A percentile compares a stretch with the other conserved stretches of the same genome.
These are phyloP conservation scores for Ia io DNA, from an alignment of 2,113 vertebrate species.

Conservation along the genomic window DNA sequence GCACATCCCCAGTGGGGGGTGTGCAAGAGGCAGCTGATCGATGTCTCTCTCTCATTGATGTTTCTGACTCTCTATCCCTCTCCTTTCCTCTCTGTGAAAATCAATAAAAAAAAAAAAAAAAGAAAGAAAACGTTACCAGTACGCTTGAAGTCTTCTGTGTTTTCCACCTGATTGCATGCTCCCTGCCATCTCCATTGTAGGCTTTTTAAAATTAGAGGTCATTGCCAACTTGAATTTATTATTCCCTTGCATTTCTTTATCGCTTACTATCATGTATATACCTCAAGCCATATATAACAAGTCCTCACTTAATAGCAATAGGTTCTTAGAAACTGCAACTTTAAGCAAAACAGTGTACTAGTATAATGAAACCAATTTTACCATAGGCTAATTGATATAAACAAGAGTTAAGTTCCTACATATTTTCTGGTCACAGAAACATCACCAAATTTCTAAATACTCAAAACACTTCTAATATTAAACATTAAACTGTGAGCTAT, in stretches of 20 bases:
- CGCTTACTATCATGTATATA: background rate
- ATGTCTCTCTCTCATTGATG: too few species aligned
- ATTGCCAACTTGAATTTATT: background rate
- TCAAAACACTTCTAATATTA: background rate
- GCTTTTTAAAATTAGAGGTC: background rate
- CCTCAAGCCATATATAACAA: background rate
- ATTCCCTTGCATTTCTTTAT: slow-evolving; percentile 15
- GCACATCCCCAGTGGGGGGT: too few species aligned
- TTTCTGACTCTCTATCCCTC: too few species aligned
- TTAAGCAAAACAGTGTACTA: background rate
- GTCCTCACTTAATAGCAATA: background rate
- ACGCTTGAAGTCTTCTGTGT: background rate
- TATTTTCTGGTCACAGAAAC: background rate
- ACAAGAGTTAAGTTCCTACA: background rate
- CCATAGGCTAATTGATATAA: background rate
- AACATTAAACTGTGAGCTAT: background rate
- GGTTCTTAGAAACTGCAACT: background rate
- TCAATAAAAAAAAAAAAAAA: too few species aligned
- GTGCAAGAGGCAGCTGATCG: too few species aligned
- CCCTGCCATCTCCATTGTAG: background rate
- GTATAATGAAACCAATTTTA: background rate
- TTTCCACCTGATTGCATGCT: background rate
- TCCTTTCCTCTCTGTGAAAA: too few species aligned
- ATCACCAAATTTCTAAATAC: background rate
- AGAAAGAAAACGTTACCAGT: background rate